phyloP scores from a whole-genome alignment of 2,113 vertebrate species.

The Erythrocercus mccallii region DNA sequence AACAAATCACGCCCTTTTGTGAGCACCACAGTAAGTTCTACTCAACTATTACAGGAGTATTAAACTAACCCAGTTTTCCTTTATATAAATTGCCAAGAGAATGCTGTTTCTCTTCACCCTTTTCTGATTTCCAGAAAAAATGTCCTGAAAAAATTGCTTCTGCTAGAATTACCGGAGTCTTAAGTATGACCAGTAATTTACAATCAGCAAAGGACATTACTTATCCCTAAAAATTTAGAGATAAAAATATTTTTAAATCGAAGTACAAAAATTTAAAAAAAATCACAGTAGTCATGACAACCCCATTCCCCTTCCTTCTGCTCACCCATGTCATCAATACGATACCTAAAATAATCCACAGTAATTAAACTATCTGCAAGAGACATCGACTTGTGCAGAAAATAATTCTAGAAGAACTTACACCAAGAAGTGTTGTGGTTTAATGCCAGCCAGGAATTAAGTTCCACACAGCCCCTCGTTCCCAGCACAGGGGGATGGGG shows the following conservation, averaged over 20 bases:
- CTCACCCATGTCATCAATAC: constrained; percentile 17
- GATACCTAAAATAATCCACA: constrained; percentile 11
- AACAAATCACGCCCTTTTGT: neutral
- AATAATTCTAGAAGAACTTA: neutral
- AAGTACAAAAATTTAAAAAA: neutral
- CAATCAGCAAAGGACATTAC: neutral
- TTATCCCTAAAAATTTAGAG: neutral
- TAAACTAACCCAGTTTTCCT: neutral
- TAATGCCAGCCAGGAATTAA: neutral
- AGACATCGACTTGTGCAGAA: neutral
- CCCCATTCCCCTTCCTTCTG: constrained; percentile 18
- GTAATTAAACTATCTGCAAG: constrained; percentile 13
- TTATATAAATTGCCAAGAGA: neutral
- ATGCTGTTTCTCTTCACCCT: neutral
- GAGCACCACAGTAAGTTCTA: neutral
- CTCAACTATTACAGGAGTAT: neutral
- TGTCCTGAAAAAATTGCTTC: neutral
- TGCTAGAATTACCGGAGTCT: neutral
- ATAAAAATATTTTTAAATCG: constrained; percentile 8
- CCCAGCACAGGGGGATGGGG: neutral
- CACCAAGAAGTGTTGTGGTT: neutral
- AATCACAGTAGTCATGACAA: constrained; percentile 51
- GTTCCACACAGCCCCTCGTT: neutral
- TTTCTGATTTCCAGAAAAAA: neutral
- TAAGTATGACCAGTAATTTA: neutral